Evolutionary conservation across 2,888 invertebrate species (phyloP).

Genomic region (Gastrophysa polygoni): DNA sequence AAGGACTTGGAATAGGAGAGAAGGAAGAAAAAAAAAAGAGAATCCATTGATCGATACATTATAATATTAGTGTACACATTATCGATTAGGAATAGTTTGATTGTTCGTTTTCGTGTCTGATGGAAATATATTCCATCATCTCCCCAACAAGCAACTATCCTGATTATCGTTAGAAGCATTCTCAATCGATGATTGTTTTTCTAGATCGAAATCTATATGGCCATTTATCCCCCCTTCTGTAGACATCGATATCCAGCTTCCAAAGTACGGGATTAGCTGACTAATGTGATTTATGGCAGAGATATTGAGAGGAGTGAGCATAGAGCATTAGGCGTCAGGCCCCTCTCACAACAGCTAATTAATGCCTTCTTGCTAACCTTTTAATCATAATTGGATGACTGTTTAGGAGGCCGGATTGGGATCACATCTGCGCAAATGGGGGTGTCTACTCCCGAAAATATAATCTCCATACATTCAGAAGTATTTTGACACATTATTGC

Average conservation of each 20-base stretch:
- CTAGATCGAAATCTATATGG: not conserved
- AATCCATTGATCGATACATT: too few species aligned
- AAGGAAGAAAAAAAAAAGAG: too few species aligned
- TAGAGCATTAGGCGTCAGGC: constrained; percentile 39
- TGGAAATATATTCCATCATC: too few species aligned
- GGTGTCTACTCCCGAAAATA: not conserved
- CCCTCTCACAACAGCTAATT: constrained; percentile 54
- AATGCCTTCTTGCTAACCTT: constrained; percentile 60
- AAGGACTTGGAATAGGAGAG: too few species aligned
- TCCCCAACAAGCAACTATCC: too few species aligned
- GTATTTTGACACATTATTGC: too few species aligned
- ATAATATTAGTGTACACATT: too few species aligned
- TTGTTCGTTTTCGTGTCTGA: too few species aligned
- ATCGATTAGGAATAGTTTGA: too few species aligned
- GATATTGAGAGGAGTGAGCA: constrained; percentile 53
- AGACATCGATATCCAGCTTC: constrained; percentile 45
- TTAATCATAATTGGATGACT: constrained; percentile 61
- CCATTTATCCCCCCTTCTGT: constrained; percentile 22
- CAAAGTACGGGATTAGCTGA: constrained; percentile 52
- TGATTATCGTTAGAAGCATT: not conserved
- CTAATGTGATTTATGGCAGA: constrained; percentile 57
- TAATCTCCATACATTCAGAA: not conserved
- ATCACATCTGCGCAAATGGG: constrained; percentile 48
- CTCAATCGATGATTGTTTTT: not conserved
- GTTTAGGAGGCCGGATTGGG: constrained; percentile 51